Evolutionary conservation across 1,140 invertebrate species (phyloP).

Genomic region (Coptotermes formosanus): DNA sequence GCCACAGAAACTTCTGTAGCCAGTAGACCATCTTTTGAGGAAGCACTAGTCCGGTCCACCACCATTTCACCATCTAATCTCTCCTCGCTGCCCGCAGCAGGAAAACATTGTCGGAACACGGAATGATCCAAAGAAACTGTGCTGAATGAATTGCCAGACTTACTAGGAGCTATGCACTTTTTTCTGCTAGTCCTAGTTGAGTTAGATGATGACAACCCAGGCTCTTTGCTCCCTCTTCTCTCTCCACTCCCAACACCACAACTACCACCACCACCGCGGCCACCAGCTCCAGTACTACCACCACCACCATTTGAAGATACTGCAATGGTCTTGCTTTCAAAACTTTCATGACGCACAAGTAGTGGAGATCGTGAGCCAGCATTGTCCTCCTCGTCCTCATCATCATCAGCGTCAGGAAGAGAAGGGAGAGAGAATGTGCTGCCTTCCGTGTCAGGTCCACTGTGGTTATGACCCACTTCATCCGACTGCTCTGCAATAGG

Average conservation of each 20-base stretch:
- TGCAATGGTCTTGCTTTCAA: slow-evolving; percentile 1
- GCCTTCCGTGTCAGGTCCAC: not conserved
- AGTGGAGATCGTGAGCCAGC: slow-evolving; percentile 44
- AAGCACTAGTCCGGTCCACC: slow-evolving; percentile 24
- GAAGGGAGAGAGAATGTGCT: slow-evolving; percentile 20
- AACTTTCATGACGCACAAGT: slow-evolving; percentile 40
- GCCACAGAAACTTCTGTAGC: slow-evolving; percentile 23
- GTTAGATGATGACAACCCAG: not conserved
- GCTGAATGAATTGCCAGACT: not conserved
- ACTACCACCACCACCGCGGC: not conserved
- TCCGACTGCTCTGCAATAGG: slow-evolving; percentile 81
- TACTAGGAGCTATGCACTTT: not conserved
- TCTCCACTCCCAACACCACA: not conserved
- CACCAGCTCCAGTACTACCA: not conserved
- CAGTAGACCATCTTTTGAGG: slow-evolving; percentile 29
- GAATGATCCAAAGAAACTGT: slow-evolving; percentile 19
- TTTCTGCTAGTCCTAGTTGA: not conserved
- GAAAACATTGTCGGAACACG: slow-evolving; percentile 14
- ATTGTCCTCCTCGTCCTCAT: slow-evolving; percentile 39
- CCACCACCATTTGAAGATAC: not conserved
- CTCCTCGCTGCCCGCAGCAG: not conserved
- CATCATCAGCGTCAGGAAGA: slow-evolving; percentile 34
- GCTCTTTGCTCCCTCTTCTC: not conserved
- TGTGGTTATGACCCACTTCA: slow-evolving; percentile 50
- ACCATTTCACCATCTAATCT: not conserved